Conservation (phyloP, 2,888 invertebrate genomes). For the Acholoe squamosa region DNA sequence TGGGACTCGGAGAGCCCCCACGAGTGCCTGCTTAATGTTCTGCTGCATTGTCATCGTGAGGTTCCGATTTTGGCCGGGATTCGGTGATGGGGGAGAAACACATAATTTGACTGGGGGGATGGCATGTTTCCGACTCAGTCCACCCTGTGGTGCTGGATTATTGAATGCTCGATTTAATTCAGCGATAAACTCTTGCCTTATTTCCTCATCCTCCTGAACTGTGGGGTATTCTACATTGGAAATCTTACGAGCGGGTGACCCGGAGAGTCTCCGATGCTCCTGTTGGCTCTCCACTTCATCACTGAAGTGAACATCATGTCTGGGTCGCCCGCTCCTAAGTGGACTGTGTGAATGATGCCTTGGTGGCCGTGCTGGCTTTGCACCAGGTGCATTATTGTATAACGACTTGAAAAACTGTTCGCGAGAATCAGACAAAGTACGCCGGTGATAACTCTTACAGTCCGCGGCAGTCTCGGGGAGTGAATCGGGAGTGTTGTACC, state of each 20-base stretch:
- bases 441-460: constrained; percentile 28
- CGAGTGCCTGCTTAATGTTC: not conserved
- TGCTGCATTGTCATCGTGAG: not conserved
- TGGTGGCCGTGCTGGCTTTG: not conserved
- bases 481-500: constrained; percentile 53
- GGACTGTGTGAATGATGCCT: constrained; percentile 43
- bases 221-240: not conserved
- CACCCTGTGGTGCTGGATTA: not conserved
- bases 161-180: constrained; percentile 13
- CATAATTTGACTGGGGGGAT: not conserved
- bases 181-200: not conserved
- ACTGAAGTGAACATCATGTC: not conserved
- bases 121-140: not conserved
- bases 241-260: not conserved
- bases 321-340: not conserved
- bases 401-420: constrained; percentile 16
- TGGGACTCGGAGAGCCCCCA: not conserved
- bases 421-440: constrained; percentile 36
- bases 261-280: not conserved
- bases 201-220: constrained; percentile 36
- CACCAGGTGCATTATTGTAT: not conserved
- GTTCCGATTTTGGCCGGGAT: not conserved
- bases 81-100: constrained; percentile 38
- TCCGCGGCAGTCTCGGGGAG: constrained; percentile 22
- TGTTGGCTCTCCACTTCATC: not conserved